Percentiles rank a stretch among this genome's conserved stretches.
Evolutionary conservation across 2,888 invertebrate species (phyloP).

Genomic region (Agrotis puta): DNA sequence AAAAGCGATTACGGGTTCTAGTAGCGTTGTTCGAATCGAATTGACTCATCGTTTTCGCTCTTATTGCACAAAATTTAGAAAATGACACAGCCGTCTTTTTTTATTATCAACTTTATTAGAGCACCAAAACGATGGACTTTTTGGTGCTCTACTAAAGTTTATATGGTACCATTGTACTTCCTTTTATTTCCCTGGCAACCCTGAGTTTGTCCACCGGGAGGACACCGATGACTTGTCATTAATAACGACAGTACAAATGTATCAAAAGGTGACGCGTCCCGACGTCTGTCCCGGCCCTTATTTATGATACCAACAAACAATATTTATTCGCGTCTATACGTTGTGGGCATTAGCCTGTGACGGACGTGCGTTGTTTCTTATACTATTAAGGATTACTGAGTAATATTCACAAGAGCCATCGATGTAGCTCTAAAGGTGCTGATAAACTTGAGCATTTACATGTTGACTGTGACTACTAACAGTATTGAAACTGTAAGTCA

Average conservation of each 20-base stretch:
- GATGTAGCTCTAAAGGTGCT: too few relatives aligned
- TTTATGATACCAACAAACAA: slow-evolving; percentile 89
- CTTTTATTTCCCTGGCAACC: slow-evolving; percentile 74
- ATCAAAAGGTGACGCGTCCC: slow-evolving; percentile 91
- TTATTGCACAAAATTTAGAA: too few relatives aligned
- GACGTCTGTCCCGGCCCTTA: slow-evolving; percentile 88
- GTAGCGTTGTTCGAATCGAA: background rate
- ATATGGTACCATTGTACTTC: background rate
- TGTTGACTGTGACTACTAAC: too few relatives aligned
- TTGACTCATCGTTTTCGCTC: background rate
- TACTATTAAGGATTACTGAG: slow-evolving; percentile 9
- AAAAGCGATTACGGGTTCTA: background rate
- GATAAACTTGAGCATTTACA: too few relatives aligned
- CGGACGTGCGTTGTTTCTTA: slow-evolving; percentile 61
- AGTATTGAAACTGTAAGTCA: too few relatives aligned
- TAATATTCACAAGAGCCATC: too few relatives aligned
- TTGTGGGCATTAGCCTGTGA: slow-evolving; percentile 61
- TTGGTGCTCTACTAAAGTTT: too few relatives aligned
- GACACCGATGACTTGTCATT: slow-evolving; percentile 91
- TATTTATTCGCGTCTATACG: slow-evolving; percentile 79
- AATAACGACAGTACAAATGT: slow-evolving; percentile 91
- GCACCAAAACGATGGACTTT: background rate
- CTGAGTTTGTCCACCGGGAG: slow-evolving; percentile 83
- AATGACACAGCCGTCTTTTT: too few relatives aligned
- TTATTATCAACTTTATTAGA: background rate